Evolutionary conservation across 2,888 invertebrate species (phyloP).

Genomic region (Eilema sororculum): DNA sequence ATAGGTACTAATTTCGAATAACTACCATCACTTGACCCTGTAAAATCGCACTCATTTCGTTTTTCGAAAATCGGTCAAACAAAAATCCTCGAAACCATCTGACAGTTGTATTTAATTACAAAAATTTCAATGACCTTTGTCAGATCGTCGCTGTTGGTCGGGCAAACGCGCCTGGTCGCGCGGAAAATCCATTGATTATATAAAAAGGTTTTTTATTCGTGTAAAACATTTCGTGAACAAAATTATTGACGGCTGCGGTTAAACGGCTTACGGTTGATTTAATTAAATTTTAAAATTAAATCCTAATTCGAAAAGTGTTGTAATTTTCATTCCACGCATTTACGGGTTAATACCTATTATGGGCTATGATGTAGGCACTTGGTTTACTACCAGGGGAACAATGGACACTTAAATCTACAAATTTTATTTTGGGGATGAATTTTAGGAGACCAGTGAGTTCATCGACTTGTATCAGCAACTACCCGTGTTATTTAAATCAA

Average conservation of each 20-base stretch:
- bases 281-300: constrained; percentile 47
- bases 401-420: no score
- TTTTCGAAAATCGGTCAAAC: constrained; percentile 44
- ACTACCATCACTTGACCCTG: background rate
- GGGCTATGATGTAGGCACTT: background rate
- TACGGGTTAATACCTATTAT: background rate
- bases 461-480: no score
- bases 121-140: constrained; percentile 59
- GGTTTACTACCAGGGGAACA: background rate
- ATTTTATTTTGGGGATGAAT: no score
- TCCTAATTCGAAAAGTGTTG: constrained; percentile 26
- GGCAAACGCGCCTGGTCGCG: constrained; percentile 58
- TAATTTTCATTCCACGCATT: background rate
- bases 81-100: constrained; percentile 50
- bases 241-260: constrained; percentile 51
- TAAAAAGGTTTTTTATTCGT: constrained; percentile 58
- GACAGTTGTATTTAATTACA: constrained; percentile 66
- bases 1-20: background rate
- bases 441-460: no score
- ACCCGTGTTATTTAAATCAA: no score
- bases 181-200: constrained; percentile 66
- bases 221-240: constrained; percentile 59
- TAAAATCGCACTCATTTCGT: background rate
- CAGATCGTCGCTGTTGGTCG: constrained; percentile 44
- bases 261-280: constrained; percentile 40